These are phyloP conservation scores for Drosophila subquinaria DNA, from an alignment of 2,888 invertebrate genomes.

Conservation along the genomic window DNA sequence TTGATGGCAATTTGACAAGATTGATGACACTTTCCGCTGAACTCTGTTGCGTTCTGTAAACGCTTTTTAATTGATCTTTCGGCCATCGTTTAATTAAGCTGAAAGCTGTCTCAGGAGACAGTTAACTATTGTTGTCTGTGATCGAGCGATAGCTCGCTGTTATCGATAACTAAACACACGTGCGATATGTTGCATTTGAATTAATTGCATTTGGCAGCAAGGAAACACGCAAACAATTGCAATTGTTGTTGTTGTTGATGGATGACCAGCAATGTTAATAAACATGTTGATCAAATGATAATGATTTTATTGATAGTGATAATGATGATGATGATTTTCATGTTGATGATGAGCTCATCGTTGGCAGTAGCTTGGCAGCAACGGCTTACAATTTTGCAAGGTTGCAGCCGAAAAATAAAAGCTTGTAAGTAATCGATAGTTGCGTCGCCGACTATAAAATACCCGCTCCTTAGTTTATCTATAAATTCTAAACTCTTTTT, in stretches of 20 bases:
- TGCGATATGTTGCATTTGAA: slow-evolving; percentile 50
- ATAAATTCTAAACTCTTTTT: too few species aligned
- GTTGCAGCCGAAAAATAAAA: slow-evolving; percentile 35
- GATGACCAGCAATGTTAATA: slow-evolving; percentile 39
- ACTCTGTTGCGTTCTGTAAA: slow-evolving; percentile 63
- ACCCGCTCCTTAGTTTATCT: not conserved
- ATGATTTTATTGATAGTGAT: slow-evolving; percentile 1
- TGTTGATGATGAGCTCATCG: slow-evolving; percentile 52
- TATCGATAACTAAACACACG: slow-evolving; percentile 36
- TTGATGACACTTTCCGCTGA: slow-evolving; percentile 72
- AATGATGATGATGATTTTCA: slow-evolving; percentile 6
- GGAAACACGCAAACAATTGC: slow-evolving; percentile 33
- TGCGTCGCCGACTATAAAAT: not conserved
- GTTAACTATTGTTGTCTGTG: too few species aligned
- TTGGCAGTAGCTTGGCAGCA: slow-evolving; percentile 22
- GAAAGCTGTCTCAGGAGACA: slow-evolving; percentile 42
- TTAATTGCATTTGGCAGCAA: slow-evolving; percentile 48
- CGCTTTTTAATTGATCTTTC: slow-evolving; percentile 70
- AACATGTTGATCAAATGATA: slow-evolving; percentile 39
- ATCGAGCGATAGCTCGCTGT: slow-evolving; percentile 2
- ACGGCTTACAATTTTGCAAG: slow-evolving; percentile 36
- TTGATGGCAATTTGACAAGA: slow-evolving; percentile 73
- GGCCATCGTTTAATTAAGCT: slow-evolving; percentile 73
- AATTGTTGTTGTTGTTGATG: slow-evolving; percentile 23
- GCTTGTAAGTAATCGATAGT: not conserved